Percentiles rank a stretch among this genome's conserved stretches.
These are phyloP conservation scores for Platanista minor DNA, from an alignment of 2,113 vertebrate genomes.

Conservation along the genomic window DNA sequence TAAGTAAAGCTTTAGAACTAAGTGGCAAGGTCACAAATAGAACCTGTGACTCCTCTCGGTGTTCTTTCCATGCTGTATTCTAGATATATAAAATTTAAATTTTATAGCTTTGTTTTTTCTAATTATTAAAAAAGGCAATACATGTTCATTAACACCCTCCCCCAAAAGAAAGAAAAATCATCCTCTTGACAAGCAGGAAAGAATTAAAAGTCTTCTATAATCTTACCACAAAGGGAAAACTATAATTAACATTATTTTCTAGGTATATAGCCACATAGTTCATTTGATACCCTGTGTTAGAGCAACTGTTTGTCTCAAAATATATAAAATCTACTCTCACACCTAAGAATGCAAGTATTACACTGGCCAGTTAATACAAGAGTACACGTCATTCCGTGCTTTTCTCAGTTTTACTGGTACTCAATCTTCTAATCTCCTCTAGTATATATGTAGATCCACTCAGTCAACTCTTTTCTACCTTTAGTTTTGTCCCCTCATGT, in stretches of 20 bases:
- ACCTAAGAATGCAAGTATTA: not conserved
- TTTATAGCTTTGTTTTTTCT: not conserved
- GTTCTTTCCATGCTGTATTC: not conserved
- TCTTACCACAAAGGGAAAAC: slow-evolving; percentile 18
- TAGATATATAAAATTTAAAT: not conserved
- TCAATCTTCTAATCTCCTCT: not conserved
- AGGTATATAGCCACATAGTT: not conserved
- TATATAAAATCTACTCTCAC: not conserved
- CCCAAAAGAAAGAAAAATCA: not conserved
- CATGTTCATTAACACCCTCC: not conserved
- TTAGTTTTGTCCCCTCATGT: not conserved
- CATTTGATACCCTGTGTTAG: not conserved
- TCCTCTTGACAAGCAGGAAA: not conserved
- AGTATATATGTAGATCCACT: not conserved
- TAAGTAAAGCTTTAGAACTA: slow-evolving; percentile 12
- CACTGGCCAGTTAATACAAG: not conserved
- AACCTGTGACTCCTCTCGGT: not conserved
- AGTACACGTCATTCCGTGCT: not conserved
- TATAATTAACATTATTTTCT: not conserved
- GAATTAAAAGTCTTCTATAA: not conserved
- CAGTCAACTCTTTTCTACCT: not conserved
- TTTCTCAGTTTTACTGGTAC: not conserved
- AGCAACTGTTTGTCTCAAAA: not conserved
- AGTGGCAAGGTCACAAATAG: not conserved
- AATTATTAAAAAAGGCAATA: not conserved